phyloP scores from a whole-genome alignment of 1,140 invertebrate genomes.

The Lasioglossum albipes region DNA sequence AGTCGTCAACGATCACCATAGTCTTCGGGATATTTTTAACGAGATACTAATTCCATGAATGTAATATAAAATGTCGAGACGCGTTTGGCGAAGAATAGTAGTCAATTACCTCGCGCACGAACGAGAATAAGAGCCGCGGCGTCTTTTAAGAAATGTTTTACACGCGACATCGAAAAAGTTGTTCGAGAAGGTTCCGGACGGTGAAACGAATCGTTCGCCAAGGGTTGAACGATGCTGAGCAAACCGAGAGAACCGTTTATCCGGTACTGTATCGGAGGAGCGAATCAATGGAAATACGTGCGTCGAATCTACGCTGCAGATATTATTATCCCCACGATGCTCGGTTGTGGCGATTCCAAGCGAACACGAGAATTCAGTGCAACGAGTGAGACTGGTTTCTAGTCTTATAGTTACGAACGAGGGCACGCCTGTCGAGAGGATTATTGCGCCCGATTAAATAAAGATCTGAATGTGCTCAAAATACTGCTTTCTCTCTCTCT shows the following conservation, averaged over 20 bases:
- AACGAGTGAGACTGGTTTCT: slow-evolving; percentile 60
- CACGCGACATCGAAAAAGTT: no score
- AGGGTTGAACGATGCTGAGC: background rate
- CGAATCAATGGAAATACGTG: background rate
- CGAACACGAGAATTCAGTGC: slow-evolving; percentile 16
- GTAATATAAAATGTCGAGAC: no score
- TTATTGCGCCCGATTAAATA: slow-evolving; percentile 58
- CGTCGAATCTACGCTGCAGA: background rate
- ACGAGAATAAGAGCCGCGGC: no score
- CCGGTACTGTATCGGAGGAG: background rate
- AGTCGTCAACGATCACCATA: no score
- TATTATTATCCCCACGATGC: background rate
- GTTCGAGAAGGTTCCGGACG: background rate
- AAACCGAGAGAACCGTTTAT: background rate
- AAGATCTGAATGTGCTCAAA: slow-evolving; percentile 65
- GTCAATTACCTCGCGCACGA: no score
- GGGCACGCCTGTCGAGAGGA: slow-evolving; percentile 52
- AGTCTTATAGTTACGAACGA: slow-evolving; percentile 62
- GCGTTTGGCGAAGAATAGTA: no score
- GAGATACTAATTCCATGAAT: no score
- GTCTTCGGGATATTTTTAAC: no score
- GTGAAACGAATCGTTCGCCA: background rate
- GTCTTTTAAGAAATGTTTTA: no score
- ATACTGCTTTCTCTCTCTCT: background rate
- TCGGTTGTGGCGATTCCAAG: slow-evolving; percentile 7